Evolutionary conservation across 2,888 invertebrate genomes (phyloP), one percentile per base, ranked within the genome.

Genomic region (Aphodius granarius): DNA sequence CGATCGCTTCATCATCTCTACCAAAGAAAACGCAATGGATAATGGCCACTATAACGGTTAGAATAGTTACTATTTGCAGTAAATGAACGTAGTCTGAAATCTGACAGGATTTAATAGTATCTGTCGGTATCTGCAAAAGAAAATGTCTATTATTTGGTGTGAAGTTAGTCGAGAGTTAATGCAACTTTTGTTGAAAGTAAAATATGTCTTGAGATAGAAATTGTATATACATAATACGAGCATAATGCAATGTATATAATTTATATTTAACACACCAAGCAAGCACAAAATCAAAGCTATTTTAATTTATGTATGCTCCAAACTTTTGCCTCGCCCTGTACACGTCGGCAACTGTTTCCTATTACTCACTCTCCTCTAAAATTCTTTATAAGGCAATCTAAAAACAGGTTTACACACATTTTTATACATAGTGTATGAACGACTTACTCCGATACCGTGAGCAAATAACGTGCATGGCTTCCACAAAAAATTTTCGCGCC

Each of bases 391-490:
- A 23, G 20, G 15, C 20, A 72, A 17, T 72, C 19, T 74, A 19
- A 71, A 9, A 62, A 5, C 23, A 22, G n/a, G 18, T 73, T 66
- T n/a, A 68, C 68, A 68, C 68, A 68, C 20, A n/a, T 18, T 18
- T 21, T 19, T 20, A n/a, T 68, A n/a, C n/a, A n/a, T n/a, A n/a
- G n/a, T n/a, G n/a, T 15, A 20, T 66, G 13, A 18, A 9, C 63
- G 80, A 87, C 87, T 87, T 87, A 87, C 87, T 87, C 86, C 87
- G 87, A 82, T 86, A 87, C 81, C 85, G 86, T 73, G 86, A 85
- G 83, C 86, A 86, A 80, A 87, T 82, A 81, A 83, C 85, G 83
- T 86, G 86, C 81, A 87, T 84, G 81, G 86, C 85, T 80, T 85
- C 85, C 86, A 86, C 82, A 81, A 87, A 82, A 85, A 86, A 85